A percentile compares a stretch with the other conserved stretches of the same genome.
These are phyloP conservation scores for Euura lappo DNA, from an alignment of 1,140 invertebrate species.

Conservation along the genomic window DNA sequence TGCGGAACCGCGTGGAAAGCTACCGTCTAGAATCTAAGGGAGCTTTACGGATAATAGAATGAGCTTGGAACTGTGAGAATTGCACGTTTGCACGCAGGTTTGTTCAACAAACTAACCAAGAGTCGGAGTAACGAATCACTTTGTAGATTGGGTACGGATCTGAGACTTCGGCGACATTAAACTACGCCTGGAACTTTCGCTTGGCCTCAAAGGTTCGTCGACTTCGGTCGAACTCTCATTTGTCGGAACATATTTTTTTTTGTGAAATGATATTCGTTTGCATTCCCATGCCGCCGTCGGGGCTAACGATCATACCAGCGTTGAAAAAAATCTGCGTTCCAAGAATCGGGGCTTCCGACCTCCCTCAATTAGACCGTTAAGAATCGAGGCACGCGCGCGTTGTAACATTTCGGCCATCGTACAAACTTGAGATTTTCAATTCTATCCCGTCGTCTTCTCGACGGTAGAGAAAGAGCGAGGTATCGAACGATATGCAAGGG, in stretches of 20 bases:
- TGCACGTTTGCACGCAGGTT: constrained; percentile 1
- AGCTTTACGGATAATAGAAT: not conserved
- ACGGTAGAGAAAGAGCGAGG: not conserved
- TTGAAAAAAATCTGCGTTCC: not conserved
- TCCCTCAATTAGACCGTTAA: constrained; percentile 4
- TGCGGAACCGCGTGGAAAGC: not conserved
- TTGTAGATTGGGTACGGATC: not conserved
- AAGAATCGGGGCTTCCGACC: not conserved
- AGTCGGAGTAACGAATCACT: not conserved
- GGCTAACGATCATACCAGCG: not conserved
- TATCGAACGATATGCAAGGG: not conserved
- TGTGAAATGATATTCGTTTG: not conserved
- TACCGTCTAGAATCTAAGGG: not conserved
- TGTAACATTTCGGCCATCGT: not conserved
- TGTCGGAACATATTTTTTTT: not conserved
- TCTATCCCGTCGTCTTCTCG: not conserved
- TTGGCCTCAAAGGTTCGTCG: not conserved
- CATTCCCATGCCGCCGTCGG: not conserved
- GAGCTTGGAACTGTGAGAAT: not conserved
- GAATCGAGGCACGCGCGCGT: not conserved
- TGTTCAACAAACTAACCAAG: not conserved
- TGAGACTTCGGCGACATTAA: not conserved
- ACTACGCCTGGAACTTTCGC: not conserved
- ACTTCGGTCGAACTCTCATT: not conserved
- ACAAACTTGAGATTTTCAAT: not conserved